Conservation (phyloP, 2,797 vertebrate species). For the Choloepus didactylus region DNA sequence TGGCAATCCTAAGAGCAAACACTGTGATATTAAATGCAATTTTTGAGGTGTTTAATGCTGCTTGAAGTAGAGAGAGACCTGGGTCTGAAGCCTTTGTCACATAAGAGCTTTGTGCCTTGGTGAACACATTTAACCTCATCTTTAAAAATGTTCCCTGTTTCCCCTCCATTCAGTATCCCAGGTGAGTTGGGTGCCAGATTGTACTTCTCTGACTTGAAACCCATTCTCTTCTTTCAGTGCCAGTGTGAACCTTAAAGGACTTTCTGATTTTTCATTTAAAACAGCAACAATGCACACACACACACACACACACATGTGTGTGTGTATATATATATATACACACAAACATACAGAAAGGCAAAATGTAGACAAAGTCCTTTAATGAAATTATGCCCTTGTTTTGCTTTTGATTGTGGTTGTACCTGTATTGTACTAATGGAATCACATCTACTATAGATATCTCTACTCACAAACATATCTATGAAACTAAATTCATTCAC, state of each 20-base stretch:
- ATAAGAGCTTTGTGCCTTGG: rapidly evolving
- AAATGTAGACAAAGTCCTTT: not conserved
- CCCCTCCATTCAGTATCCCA: not conserved
- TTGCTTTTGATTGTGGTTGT: not conserved
- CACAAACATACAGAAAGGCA: not conserved
- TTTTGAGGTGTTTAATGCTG: not conserved
- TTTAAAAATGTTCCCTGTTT: too few species aligned
- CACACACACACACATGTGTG: too few species aligned
- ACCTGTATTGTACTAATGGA: not conserved
- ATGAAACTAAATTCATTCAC: not conserved
- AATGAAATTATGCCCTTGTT: not conserved
- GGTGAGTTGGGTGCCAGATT: rapidly evolving
- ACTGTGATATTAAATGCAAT: not conserved
- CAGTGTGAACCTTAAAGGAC: not conserved
- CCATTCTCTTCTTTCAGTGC: not conserved
- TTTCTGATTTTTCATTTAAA: not conserved
- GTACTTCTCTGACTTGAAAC: not conserved
- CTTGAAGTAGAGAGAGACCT: not conserved
- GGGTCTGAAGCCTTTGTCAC: not conserved
- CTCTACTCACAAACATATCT: not conserved
- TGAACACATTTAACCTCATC: not conserved
- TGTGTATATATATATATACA: not conserved
- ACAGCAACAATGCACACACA: too few species aligned
- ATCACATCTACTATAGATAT: not conserved
- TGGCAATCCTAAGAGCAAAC: not conserved